Base-by-base conservation (phyloP, 2,797 vertebrate species). In the Hirundo rustica region DNA sequence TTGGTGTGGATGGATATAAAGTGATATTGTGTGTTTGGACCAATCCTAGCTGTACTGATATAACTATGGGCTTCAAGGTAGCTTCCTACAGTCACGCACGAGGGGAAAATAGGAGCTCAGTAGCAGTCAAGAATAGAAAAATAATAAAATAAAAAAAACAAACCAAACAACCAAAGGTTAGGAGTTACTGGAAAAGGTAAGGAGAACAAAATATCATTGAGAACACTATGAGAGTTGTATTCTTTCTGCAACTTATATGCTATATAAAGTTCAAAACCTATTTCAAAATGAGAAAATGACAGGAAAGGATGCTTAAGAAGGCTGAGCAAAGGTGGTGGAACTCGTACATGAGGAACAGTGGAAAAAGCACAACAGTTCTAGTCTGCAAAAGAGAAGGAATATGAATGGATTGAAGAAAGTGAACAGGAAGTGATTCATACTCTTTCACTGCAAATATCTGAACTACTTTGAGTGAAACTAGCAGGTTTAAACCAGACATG, bases 331-430 rank as follows among this genome's bases (percentile, higher is more conserved):
- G 27, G 4, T 47, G 10, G 16, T 78, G 6, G 30, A 67, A 51
- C 15, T 1, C 1, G 21, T 66, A 17, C 6, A 3, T 30, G 44
- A 75, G 25, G 10, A 72, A 30, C 1, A 1, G 17, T 51, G 20
- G 61, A 74, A 73, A 5, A 57, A 42, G n/a, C 13, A 16, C 51
- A 84, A 66, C 10, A 16, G 21, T 26, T 65, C 23, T 82, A 11
- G 22, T 82, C 29, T 66, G 12, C 25, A 25, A 29, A 78, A 78
- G 45, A 58, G 38, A 61, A 47, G 53, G n/a, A 74, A 50, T 60
- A 14, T 36, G 21, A 74, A 71, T 22, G 25, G 16, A 27, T 29
- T 78, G 47, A 53, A 64, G 48, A 32, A 55, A 60, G 44, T 19
- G 29, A 72, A 16, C 21, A 44, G 47, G 71, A 78, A 87, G 20